phyloP scores from a whole-genome alignment of 2,797 vertebrate species.

The Rhabdomys pumilio region DNA sequence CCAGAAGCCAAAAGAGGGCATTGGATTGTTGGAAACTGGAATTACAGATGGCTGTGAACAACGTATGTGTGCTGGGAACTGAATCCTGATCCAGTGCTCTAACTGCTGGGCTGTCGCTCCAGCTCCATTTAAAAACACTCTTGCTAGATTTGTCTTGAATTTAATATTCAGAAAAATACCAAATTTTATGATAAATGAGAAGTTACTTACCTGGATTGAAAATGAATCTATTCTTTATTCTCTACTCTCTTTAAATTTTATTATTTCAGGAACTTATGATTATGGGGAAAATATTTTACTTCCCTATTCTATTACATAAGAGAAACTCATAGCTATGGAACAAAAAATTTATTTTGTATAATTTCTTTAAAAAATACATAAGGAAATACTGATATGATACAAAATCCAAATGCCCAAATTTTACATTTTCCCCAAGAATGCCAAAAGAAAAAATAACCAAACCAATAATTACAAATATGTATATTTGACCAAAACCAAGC shows the following conservation, averaged over 20 bases:
- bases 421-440: neutral
- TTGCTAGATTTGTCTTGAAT: conserved; percentile 38
- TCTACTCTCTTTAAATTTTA: conserved; percentile 59
- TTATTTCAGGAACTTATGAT: conserved; percentile 46
- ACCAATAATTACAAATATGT: conserved; percentile 76
- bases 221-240: neutral
- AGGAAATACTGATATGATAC: conserved; percentile 82
- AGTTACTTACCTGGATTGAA: conserved; percentile 25
- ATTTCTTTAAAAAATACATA: conserved; percentile 86
- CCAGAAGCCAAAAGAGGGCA: neutral
- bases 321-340: conserved; percentile 57
- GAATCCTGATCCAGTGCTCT: neutral
- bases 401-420: conserved; percentile 70
- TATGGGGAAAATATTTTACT: conserved; percentile 56
- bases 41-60: neutral
- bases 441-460: conserved; percentile 33
- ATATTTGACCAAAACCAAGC: conserved; percentile 57
- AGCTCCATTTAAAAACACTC: neutral
- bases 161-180: conserved; percentile 54
- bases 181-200: conserved; percentile 53
- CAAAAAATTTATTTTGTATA: conserved; percentile 71
- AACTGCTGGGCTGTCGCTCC: neutral
- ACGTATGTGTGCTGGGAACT: neutral
- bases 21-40: neutral
- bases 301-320: conserved; percentile 27